A percentile compares a stretch with the other conserved stretches of the same genome.
Conservation (phyloP, 2,888 invertebrate species). For the Spialia ferax region DNA sequence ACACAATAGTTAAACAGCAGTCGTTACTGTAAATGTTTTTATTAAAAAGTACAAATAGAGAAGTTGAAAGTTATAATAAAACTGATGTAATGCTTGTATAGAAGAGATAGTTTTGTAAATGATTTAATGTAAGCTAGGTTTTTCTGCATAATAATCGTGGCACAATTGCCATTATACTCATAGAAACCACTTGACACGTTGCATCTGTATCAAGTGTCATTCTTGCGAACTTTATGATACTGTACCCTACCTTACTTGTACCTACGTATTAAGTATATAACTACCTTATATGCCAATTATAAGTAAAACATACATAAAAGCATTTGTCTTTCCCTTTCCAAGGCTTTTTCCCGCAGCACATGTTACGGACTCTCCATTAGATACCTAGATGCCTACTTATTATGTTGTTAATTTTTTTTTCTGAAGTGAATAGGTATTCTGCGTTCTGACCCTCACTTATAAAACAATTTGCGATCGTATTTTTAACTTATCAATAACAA, state of each 20-base stretch:
- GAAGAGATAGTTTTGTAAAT: constrained; percentile 35
- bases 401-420: too few species aligned
- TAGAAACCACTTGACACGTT: constrained; percentile 11
- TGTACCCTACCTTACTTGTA: not conserved
- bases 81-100: constrained; percentile 28
- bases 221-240: constrained; percentile 2
- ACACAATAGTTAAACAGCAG: constrained; percentile 27
- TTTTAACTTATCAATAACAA: constrained; percentile 31
- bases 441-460: not conserved
- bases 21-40: constrained; percentile 33
- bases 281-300: too few species aligned
- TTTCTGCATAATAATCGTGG: constrained; percentile 23
- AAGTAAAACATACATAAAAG: too few species aligned
- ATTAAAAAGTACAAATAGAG: constrained; percentile 30
- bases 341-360: too few species aligned
- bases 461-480: constrained; percentile 33
- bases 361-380: too few species aligned
- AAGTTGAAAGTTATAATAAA: constrained; percentile 25
- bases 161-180: constrained; percentile 8
- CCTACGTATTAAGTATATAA: too few species aligned
- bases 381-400: too few species aligned
- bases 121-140: constrained; percentile 20
- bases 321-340: too few species aligned
- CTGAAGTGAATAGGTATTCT: constrained; percentile 11
- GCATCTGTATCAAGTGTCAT: constrained; percentile 11